Conservation (phyloP, 2,888 invertebrate genomes). For the Stramonita haemastoma region DNA sequence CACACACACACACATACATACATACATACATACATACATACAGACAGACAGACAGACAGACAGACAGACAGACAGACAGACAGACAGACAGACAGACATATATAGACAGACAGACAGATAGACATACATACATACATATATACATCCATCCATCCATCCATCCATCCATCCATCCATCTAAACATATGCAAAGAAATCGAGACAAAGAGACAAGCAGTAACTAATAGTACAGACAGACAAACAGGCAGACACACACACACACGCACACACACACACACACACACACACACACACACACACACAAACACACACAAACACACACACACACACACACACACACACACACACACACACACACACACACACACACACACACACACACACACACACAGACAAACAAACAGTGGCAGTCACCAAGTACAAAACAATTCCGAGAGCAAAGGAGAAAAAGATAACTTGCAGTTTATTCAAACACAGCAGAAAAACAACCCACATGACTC, state of each 20-base stretch:
- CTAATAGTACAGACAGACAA: conserved; percentile 11
- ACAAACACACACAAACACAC: neutral
- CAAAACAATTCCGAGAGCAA: neutral
- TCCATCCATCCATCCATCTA: neutral
- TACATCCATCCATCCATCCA: neutral
- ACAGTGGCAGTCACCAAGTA: neutral
- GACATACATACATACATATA: neutral
- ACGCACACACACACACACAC: neutral
- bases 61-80: neutral
- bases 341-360: neutral
- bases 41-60: neutral
- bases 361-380: conserved; percentile 1
- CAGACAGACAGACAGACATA: neutral
- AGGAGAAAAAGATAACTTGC: neutral
- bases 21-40: conserved; percentile 30
- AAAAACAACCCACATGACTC: too few species aligned
- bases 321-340: neutral
- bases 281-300: neutral
- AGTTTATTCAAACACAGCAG: too few species aligned
- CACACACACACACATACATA: conserved; percentile 14
- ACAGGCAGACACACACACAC: conserved; percentile 21
- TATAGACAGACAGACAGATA: neutral
- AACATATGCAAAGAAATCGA: neutral
- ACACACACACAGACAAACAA: neutral
- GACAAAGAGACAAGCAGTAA: neutral